phyloP scores from a whole-genome alignment of 2,113 vertebrate species.

The Xenopus borealis region DNA sequence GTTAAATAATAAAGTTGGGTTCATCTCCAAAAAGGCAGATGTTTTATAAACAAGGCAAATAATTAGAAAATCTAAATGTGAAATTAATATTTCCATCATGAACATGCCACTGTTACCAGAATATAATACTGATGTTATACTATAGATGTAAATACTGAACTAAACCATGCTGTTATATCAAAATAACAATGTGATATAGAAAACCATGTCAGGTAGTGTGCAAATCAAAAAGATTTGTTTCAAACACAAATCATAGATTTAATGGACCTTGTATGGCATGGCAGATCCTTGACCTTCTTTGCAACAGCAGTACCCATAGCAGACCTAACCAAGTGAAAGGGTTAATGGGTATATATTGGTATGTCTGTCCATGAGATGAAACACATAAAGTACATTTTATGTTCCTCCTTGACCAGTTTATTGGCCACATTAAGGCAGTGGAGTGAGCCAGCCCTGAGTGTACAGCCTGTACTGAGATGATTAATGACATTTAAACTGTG shows the following conservation, averaged over 20 bases:
- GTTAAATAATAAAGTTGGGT: too few relatives aligned
- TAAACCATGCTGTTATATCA: too few relatives aligned
- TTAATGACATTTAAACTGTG: constrained; percentile 42
- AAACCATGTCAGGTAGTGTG: too few relatives aligned
- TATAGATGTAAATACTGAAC: too few relatives aligned
- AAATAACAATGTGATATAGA: too few relatives aligned
- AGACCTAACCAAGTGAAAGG: neutral
- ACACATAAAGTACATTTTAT: constrained; percentile 43
- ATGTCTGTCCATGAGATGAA: constrained; percentile 30
- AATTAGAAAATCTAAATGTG: too few relatives aligned
- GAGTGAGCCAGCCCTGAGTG: constrained; percentile 32
- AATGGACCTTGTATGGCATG: neutral
- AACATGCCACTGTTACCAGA: too few relatives aligned
- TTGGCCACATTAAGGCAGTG: constrained; percentile 43
- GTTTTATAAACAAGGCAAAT: too few relatives aligned
- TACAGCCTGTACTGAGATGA: constrained; percentile 28
- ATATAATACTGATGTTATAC: too few relatives aligned
- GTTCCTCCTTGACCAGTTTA: constrained; percentile 42
- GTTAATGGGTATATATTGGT: constrained; percentile 24
- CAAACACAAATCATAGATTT: neutral
- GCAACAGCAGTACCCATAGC: neutral
- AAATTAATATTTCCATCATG: too few relatives aligned
- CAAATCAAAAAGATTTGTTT: neutral
- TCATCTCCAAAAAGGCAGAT: too few relatives aligned
- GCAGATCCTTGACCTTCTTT: constrained; percentile 12